Evolutionary conservation across 2,113 vertebrate species (phyloP).

Genomic region (Holacanthus passer): DNA sequence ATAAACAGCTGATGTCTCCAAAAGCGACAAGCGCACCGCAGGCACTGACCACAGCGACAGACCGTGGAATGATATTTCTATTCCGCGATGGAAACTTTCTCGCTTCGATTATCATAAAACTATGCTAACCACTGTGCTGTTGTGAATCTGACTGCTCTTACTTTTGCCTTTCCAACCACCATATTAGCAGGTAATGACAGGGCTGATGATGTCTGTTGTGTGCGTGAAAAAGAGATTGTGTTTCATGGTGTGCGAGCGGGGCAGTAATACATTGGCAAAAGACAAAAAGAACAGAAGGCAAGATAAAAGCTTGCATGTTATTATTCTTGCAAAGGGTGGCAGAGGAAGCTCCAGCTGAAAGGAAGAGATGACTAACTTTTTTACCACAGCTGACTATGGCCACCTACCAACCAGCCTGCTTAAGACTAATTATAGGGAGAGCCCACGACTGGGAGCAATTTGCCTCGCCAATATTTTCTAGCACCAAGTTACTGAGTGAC

Average conservation of each 20-base stretch:
- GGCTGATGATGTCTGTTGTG: conserved; percentile 23
- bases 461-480: conserved; percentile 61
- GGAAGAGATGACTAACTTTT: conserved; percentile 37
- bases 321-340: neutral
- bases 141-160: conserved; percentile 43
- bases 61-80: conserved; percentile 33
- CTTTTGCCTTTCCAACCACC: conserved; percentile 40
- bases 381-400: conserved; percentile 57
- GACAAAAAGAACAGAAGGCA: neutral
- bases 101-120: conserved; percentile 35
- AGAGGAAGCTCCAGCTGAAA: conserved; percentile 42
- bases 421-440: conserved; percentile 71
- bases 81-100: conserved; percentile 63
- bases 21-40: conserved; percentile 9
- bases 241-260: neutral
- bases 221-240: neutral
- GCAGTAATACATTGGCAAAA: neutral
- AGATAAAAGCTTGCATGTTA: neutral
- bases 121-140: conserved; percentile 44
- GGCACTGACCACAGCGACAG: conserved; percentile 27
- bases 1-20: conserved; percentile 55
- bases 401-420: conserved; percentile 22
- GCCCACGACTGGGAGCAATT: conserved; percentile 63
- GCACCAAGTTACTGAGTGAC: conserved; percentile 45
- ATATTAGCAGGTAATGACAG: conserved; percentile 44